Percentiles rank a stretch among this genome's conserved stretches.
Conservation (phyloP, 2,113 vertebrate genomes). For the Oceanodroma tethys region DNA sequence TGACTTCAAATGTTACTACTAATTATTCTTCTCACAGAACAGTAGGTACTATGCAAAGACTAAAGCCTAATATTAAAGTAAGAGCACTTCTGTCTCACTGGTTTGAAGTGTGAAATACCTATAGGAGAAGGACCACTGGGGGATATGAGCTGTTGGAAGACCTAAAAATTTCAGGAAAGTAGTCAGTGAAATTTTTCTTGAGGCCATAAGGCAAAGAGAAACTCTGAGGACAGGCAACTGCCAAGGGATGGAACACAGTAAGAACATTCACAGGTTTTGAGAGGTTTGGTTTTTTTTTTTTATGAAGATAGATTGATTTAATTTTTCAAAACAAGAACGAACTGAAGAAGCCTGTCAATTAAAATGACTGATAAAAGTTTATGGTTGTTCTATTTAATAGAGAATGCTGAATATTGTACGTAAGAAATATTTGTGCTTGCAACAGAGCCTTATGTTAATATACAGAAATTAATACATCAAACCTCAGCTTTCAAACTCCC, state of each 20-base stretch:
- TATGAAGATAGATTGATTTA: neutral
- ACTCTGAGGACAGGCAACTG: neutral
- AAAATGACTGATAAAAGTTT: constrained; percentile 13
- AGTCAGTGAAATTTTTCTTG: neutral
- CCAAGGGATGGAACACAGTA: neutral
- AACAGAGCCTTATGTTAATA: neutral
- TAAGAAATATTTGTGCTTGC: neutral
- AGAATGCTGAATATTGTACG: neutral
- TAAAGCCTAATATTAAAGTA: neutral
- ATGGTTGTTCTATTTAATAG: neutral
- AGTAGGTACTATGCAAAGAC: neutral
- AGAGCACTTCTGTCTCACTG: neutral
- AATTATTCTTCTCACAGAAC: neutral
- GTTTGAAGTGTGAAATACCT: neutral
- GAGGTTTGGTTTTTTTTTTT: neutral
- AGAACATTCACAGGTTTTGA: neutral
- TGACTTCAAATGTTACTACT: neutral
- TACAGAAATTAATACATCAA: neutral
- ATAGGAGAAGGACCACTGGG: neutral
- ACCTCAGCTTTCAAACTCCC: neutral
- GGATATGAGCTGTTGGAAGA: neutral
- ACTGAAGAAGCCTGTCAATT: constrained; percentile 1
- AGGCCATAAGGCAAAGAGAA: neutral
- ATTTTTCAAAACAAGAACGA: constrained; percentile 10
- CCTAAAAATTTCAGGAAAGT: neutral